Base-by-base conservation (phyloP, 1,140 invertebrate species). In the Pseudomyrmex concolor region DNA sequence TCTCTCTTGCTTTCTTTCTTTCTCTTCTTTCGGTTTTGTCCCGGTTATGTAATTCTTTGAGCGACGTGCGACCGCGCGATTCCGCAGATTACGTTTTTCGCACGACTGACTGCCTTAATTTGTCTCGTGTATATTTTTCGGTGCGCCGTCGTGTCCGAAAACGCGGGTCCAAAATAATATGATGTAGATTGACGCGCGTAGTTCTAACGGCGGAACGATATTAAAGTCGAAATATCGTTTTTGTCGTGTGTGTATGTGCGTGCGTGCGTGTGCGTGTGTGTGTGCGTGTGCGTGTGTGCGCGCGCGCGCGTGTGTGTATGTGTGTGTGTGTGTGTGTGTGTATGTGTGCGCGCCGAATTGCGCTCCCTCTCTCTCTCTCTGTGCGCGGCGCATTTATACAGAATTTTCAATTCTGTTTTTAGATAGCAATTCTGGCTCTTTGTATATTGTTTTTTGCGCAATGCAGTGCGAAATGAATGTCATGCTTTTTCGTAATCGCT, bases 171-270 rank as follows among this genome's bases (percentile, higher is more conserved):
- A 67, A 77, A 43, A 3, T 66, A 57, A 78, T 68, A 10, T 13
- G 19, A 70, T 48, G 51, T 78, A 64, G 51, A 70, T 70, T 78
- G 54, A 59, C 54, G 34, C 34, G 34, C 34, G 9, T 10, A 13
- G 43, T 51, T 68, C 12, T 12, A 22, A 2, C 9, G 4, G 2
- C 9, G 4, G 66, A 48, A 48, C 19, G 43, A 78, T 78, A 57
- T 57, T 70, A 78, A 68, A 78, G 17, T 22, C 34, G 76, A 78
- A 70, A 78, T 17, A 7, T 17, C 54, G 64, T 59, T 78, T 78
- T 70, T 67, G 51, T 43, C 34, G 19, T 2, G 7, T 17, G 34
- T 34, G 5, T 5, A 4, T 34, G 25, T 34, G 25, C 2, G 25
- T 1, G 25, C 4, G 25, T 1, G n/a, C n/a, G n/a, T 34, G 34